These are phyloP conservation scores for Calycopis cecrops DNA, from an alignment of 1,140 invertebrate species.

Conservation along the genomic window DNA sequence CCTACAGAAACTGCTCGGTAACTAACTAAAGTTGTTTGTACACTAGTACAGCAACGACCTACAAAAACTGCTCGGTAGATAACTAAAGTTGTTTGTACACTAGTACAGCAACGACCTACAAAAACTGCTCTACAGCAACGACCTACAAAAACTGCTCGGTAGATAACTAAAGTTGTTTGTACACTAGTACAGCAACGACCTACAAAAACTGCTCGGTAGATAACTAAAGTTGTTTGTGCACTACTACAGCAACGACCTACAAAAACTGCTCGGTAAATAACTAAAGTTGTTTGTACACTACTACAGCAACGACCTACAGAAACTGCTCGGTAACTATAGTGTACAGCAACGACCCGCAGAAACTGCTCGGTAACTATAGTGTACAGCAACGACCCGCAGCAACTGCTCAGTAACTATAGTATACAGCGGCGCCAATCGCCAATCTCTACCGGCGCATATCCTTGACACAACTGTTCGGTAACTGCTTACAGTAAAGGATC, in stretches of 20 bases:
- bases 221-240: too few relatives aligned
- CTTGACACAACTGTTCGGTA: too few relatives aligned
- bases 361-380: constrained; percentile 80
- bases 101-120: constrained; percentile 81
- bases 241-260: constrained; percentile 80
- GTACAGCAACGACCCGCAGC: too few relatives aligned
- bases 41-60: constrained; percentile 82
- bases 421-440: background rate
- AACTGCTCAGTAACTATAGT: too few relatives aligned
- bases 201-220: constrained; percentile 81
- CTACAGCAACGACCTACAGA: constrained; percentile 81
- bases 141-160: constrained; percentile 82
- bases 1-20: constrained; percentile 81
- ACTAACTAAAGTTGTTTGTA: too few relatives aligned
- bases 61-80: constrained; percentile 81
- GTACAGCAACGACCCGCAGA: too few relatives aligned
- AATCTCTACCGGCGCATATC: background rate
- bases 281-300: too few relatives aligned
- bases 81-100: too few relatives aligned
- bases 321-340: constrained; percentile 81
- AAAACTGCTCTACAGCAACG: constrained; percentile 80
- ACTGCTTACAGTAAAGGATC: too few relatives aligned
- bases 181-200: constrained; percentile 81
- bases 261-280: constrained; percentile 82
- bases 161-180: too few relatives aligned